Conservation (phyloP, 2,113 vertebrate species). For the Himantopus leucocephalus region DNA sequence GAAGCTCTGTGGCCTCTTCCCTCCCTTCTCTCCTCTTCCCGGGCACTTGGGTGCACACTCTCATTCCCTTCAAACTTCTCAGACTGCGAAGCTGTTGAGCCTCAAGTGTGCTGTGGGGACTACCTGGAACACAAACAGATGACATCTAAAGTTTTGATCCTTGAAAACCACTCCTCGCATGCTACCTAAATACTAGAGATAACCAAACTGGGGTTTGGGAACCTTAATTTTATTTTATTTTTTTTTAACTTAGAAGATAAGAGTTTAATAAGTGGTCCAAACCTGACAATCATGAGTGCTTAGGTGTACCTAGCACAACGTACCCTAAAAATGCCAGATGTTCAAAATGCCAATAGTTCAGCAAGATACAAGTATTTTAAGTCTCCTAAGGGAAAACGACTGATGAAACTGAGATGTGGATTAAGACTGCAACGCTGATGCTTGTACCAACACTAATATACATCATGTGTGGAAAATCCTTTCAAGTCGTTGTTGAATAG, state of each 20-base stretch:
- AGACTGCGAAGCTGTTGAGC: background rate
- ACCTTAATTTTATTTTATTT: background rate
- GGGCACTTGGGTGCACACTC: rapidly evolving
- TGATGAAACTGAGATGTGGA: background rate
- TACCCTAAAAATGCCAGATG: background rate
- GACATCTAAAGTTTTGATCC: background rate
- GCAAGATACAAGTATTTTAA: background rate
- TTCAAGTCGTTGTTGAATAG: background rate
- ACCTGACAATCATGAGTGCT: background rate
- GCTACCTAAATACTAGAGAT: background rate
- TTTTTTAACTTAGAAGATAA: background rate
- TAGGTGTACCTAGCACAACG: background rate
- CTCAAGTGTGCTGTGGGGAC: background rate
- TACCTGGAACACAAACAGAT: background rate
- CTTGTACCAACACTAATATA: background rate
- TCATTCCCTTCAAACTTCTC: background rate
- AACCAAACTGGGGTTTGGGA: background rate
- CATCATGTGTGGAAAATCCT: background rate
- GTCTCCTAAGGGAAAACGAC: background rate
- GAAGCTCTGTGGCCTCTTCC: background rate
- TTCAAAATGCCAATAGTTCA: background rate
- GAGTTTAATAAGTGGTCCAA: background rate
- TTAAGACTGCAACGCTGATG: background rate
- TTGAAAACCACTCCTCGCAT: background rate
- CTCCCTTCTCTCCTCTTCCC: background rate